phyloP scores from a whole-genome alignment of 2,113 vertebrate species.

The Dipodomys stephensi region DNA sequence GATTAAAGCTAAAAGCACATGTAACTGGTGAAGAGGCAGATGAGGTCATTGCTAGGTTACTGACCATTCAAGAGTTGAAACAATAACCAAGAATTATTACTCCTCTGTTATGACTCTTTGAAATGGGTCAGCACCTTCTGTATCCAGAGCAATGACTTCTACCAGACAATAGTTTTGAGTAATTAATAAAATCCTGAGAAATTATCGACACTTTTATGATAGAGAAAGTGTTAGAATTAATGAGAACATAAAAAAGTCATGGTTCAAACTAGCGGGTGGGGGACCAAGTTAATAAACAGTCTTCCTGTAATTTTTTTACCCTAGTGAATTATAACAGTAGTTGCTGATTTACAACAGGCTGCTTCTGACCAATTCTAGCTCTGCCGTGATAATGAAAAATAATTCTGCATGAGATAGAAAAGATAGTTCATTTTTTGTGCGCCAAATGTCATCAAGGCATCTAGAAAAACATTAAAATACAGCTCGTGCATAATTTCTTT shows the following conservation, averaged over 20 bases:
- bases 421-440: slow-evolving; percentile 63
- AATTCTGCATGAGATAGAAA: slow-evolving; percentile 75
- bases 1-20: slow-evolving; percentile 59
- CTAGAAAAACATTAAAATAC: slow-evolving; percentile 83
- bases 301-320: slow-evolving; percentile 80
- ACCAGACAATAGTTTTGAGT: slow-evolving; percentile 46
- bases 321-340: slow-evolving; percentile 77
- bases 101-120: not conserved
- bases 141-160: not conserved
- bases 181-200: slow-evolving; percentile 23
- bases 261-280: slow-evolving; percentile 15
- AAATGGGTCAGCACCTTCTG: not conserved
- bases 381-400: slow-evolving; percentile 80
- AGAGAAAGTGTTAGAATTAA: slow-evolving; percentile 42
- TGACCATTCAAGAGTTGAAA: slow-evolving; percentile 35
- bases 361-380: slow-evolving; percentile 84
- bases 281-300: slow-evolving; percentile 71
- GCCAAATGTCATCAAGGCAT: slow-evolving; percentile 79
- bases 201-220: slow-evolving; percentile 62
- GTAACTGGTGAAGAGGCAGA: slow-evolving; percentile 2
- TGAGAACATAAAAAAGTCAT: slow-evolving; percentile 69
- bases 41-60: slow-evolving; percentile 22
- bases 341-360: slow-evolving; percentile 83
- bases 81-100: slow-evolving; percentile 36
- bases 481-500: slow-evolving; percentile 80